These are phyloP conservation scores for Chaetura pelagica DNA, from an alignment of 2,113 vertebrate genomes.

Conservation along the genomic window DNA sequence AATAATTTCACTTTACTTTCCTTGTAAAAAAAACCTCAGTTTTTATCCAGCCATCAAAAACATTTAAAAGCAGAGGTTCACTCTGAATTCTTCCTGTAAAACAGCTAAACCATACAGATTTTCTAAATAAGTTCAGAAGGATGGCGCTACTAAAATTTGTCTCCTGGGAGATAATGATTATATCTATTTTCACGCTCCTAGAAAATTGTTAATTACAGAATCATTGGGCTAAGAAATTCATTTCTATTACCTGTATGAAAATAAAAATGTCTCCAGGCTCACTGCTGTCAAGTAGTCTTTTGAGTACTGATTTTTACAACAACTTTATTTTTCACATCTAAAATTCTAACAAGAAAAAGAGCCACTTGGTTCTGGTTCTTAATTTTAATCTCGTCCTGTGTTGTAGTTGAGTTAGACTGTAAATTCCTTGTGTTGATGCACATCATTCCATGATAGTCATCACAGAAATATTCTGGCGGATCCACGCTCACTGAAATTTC, in stretches of 20 bases:
- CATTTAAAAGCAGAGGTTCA: neutral
- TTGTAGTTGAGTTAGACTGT: neutral
- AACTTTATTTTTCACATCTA: neutral
- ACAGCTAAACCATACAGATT: neutral
- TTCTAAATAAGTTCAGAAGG: neutral
- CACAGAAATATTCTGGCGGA: neutral
- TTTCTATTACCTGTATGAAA: neutral
- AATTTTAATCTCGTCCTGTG: neutral
- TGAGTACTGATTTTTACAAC: neutral
- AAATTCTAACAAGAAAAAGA: neutral
- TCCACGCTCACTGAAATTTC: neutral
- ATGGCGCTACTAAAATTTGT: neutral
- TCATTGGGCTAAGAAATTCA: constrained; percentile 25
- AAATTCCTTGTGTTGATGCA: neutral
- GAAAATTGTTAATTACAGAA: neutral
- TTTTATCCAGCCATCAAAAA: neutral
- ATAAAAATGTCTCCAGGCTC: neutral
- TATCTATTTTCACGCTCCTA: neutral
- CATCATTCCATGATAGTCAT: neutral
- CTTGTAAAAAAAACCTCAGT: neutral
- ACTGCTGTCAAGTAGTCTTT: neutral
- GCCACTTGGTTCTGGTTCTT: neutral
- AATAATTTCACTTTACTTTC: neutral
- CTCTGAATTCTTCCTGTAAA: neutral
- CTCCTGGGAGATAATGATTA: constrained; percentile 9